Conservation (phyloP, 2,113 vertebrate species). For the Oncorhynchus kisutch region DNA sequence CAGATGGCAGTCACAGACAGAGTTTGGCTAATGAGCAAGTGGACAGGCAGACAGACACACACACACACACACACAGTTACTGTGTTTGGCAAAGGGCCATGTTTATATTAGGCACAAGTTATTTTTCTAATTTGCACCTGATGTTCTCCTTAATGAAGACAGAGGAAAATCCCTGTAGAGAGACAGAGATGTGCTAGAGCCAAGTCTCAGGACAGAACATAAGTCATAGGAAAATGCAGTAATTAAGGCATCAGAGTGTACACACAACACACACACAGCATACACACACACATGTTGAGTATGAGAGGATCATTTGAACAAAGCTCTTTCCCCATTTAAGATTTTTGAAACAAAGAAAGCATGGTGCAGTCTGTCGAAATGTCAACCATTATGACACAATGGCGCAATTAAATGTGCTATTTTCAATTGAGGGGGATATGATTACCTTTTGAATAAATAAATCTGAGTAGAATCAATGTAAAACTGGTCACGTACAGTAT, state of each 20-base stretch:
- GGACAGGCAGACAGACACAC: background rate
- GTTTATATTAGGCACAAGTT: background rate
- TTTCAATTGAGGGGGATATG: no score
- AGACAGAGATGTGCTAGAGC: background rate
- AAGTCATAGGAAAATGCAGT: background rate
- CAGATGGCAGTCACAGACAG: background rate
- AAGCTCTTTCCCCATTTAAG: no score
- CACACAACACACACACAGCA: background rate
- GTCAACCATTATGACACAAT: no score
- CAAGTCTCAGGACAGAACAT: background rate
- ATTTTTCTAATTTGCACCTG: constrained; percentile 5
- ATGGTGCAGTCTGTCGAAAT: no score
- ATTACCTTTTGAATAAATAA: no score
- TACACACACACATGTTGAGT: background rate
- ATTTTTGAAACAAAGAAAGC: no score
- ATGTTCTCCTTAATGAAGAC: constrained; percentile 8
- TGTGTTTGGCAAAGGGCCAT: constrained; percentile 1
- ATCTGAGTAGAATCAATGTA: no score
- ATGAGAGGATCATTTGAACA: no score
- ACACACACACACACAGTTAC: background rate
- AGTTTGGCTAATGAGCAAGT: background rate
- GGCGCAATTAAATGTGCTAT: no score
- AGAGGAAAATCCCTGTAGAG: background rate
- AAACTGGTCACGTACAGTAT: background rate
- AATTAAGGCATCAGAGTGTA: background rate